Percentiles rank a stretch among this genome's conserved stretches.
Evolutionary conservation across 2,888 invertebrate genomes (phyloP).

Genomic region (Drosophila sordidapex): DNA sequence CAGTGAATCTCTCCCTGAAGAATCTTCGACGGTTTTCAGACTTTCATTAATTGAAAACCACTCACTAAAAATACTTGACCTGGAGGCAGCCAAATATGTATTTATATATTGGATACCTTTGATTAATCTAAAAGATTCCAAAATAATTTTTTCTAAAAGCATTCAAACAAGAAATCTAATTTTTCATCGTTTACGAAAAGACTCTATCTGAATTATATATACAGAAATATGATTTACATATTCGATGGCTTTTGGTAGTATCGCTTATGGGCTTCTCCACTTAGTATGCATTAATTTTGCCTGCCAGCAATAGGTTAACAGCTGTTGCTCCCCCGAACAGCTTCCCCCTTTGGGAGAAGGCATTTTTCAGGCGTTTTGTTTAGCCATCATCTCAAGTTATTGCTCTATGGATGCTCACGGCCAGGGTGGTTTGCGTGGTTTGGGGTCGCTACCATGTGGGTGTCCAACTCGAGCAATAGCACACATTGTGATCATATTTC

Average conservation of each 20-base stretch:
- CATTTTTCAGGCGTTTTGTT: slow-evolving; percentile 44
- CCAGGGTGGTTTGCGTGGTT: slow-evolving; percentile 35
- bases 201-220: background rate
- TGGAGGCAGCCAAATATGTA: background rate
- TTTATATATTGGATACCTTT: background rate
- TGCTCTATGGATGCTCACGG: slow-evolving; percentile 2
- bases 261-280: slow-evolving; percentile 8
- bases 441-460: slow-evolving; percentile 38
- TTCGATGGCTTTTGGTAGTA: slow-evolving; percentile 2
- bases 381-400: slow-evolving; percentile 49
- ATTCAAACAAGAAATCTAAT: background rate
- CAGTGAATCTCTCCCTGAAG: background rate
- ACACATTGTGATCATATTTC: slow-evolving; percentile 67
- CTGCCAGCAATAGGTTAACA: slow-evolving; percentile 18
- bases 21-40: background rate
- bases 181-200: slow-evolving; percentile 4
- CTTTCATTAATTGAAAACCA: background rate
- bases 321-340: slow-evolving; percentile 27
- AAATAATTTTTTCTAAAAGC: background rate
- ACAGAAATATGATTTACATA: background rate
- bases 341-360: slow-evolving; percentile 9
- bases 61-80: background rate
- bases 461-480: slow-evolving; percentile 41
- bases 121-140: background rate
- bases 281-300: slow-evolving; percentile 21